Percentiles rank a stretch among this genome's conserved stretches.
These are phyloP conservation scores for Homarus americanus DNA, from an alignment of 1,140 invertebrate genomes.

Conservation along the genomic window DNA sequence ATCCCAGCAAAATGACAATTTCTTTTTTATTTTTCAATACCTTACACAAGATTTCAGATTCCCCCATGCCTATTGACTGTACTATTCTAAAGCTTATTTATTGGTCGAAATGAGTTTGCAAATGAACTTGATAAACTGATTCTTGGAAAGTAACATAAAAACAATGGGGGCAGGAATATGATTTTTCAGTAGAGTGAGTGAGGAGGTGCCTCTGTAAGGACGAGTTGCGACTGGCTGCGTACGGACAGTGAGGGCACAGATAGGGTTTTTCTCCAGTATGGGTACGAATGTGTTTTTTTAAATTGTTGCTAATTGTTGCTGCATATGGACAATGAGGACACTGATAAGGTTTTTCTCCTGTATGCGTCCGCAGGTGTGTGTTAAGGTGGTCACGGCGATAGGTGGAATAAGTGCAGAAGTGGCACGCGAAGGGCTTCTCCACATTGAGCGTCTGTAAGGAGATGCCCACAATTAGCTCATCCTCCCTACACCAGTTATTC, in stretches of 20 bases:
- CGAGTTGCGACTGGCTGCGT: constrained; percentile 79
- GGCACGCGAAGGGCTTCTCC: constrained; percentile 97
- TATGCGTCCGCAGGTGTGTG: constrained; percentile 94
- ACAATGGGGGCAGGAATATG: constrained; percentile 16
- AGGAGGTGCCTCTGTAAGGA: constrained; percentile 24
- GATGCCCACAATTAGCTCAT: constrained; percentile 83
- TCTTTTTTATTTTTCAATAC: no score
- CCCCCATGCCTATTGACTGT: no score
- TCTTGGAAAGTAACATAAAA: constrained; percentile 29
- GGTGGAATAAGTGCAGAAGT: constrained; percentile 86
- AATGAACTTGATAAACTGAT: constrained; percentile 20
- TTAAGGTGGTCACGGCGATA: constrained; percentile 63
- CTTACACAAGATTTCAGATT: no score
- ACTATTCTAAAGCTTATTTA: not conserved
- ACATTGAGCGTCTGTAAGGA: constrained; percentile 94
- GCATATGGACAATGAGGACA: constrained; percentile 80
- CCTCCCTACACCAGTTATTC: constrained; percentile 77
- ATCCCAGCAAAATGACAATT: no score
- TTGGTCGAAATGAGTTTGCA: constrained; percentile 5
- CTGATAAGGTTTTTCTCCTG: constrained; percentile 97
- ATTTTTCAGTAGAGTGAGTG: not conserved
- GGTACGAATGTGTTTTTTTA: constrained; percentile 85
- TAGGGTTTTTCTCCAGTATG: constrained; percentile 98
- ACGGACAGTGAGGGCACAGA: constrained; percentile 94
- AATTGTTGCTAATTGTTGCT: constrained; percentile 60